Conservation (phyloP, 2,113 vertebrate genomes). For the Beaufortia kweichowensis region DNA sequence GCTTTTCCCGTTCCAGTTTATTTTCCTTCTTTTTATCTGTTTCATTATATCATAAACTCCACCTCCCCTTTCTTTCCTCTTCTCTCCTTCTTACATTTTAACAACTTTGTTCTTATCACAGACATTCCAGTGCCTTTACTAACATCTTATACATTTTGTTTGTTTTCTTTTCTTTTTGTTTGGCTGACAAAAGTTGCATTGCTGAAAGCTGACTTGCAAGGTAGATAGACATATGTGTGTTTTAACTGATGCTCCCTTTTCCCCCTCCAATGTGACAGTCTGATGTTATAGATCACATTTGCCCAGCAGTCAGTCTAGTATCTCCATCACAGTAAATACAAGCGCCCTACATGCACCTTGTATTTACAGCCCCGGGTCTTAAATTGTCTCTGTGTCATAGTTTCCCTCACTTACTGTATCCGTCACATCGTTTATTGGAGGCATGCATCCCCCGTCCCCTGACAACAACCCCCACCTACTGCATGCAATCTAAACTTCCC, state of each 20-base stretch:
- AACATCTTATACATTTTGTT: conserved; percentile 98
- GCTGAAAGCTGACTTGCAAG: conserved; percentile 99
- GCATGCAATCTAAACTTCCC: conserved; percentile 45
- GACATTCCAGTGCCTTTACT: conserved; percentile 91
- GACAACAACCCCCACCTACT: conserved; percentile 22
- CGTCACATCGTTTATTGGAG: conserved; percentile 31
- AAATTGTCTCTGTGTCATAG: conserved; percentile 41
- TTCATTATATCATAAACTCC: conserved; percentile 9
- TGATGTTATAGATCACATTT: conserved; percentile 49
- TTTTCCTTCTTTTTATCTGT: conserved; percentile 11
- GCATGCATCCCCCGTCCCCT: conserved; percentile 47
- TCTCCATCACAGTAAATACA: conserved; percentile 54
- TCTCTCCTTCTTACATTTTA: conserved; percentile 34
- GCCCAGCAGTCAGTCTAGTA: conserved; percentile 28
- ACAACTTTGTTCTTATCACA: conserved; percentile 76
- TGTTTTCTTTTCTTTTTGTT: conserved; percentile 83
- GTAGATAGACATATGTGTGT: conserved; percentile 91
- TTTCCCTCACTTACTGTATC: conserved; percentile 39
- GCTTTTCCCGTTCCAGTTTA: no score
- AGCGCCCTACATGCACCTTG: conserved; percentile 42
- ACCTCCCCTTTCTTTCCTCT: conserved; percentile 9
- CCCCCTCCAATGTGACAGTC: conserved; percentile 40
- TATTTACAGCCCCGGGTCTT: conserved; percentile 50
- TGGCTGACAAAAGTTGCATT: conserved; percentile 99
- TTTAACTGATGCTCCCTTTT: conserved; percentile 69